Percentiles rank a stretch among this genome's conserved stretches.
These are phyloP conservation scores for Tenrec ecaudatus DNA, from an alignment of 2,113 vertebrate species.

Conservation along the genomic window DNA sequence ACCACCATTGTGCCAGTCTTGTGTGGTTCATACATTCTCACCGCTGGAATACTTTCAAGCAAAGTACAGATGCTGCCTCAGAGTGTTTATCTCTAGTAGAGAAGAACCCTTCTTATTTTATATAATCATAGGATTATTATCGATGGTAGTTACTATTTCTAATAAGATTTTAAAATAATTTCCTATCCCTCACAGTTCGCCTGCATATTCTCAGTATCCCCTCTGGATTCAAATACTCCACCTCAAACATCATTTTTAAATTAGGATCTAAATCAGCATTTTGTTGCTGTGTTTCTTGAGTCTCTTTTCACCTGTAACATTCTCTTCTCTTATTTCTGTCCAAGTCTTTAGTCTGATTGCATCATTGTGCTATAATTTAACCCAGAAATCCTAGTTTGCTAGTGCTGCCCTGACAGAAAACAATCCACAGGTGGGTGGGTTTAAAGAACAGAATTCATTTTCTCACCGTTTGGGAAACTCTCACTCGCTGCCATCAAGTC, in stretches of 20 bases:
- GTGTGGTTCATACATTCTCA: neutral
- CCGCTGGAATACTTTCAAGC: neutral
- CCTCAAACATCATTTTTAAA: neutral
- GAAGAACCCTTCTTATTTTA: neutral
- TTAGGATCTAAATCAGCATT: neutral
- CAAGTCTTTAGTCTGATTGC: neutral
- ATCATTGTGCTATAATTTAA: conserved; percentile 3
- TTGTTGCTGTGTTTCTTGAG: neutral
- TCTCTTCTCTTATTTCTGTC: neutral
- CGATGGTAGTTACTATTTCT: neutral
- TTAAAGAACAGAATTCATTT: neutral
- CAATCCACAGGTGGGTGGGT: neutral
- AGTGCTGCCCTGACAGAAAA: neutral
- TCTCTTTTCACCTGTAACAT: neutral
- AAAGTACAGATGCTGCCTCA: neutral
- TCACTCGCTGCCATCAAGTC: no score
- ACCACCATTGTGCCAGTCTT: neutral
- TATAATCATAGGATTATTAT: neutral
- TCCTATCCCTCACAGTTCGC: neutral
- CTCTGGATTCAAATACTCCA: neutral
- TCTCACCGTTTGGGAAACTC: neutral
- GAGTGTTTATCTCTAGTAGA: conserved; percentile 15
- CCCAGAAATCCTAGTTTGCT: neutral
- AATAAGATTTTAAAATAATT: conserved; percentile 24
- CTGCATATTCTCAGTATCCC: no score